Base-by-base conservation (phyloP, 2,113 vertebrate species). In the Festucalex cinctus region DNA sequence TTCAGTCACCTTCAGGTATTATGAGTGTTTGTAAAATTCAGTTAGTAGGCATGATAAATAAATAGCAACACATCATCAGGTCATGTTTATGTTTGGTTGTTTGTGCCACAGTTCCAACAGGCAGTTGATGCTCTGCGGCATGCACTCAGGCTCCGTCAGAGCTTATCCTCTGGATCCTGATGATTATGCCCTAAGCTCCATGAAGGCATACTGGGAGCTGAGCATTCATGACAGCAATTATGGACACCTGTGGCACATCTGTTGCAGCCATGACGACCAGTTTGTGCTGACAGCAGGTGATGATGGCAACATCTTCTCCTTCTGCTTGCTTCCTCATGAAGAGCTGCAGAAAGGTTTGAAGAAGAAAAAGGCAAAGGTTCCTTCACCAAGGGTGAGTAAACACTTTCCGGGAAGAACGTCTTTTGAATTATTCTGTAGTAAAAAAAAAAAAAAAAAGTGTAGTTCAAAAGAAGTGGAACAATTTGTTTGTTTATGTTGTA, bases 251-350 rank as follows among this genome's bases (percentile, higher is more conserved):
- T 85, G 36, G 19, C 87, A 89, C 1, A 77, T 97, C n/a, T 64
- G 69, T 28, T 83, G 84, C 28, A 96, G 96, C 86, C 85, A 93
- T 5, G 94, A 99, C 28, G 89, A 92, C 36, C 79, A 76, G 5
- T 96, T 93, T 81, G 88, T 98, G 36, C 73, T 98, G 76, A 95
- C 94, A 0, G 86, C 77, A 0, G 97, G 94, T 58, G 92, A 88
- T 61, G 97, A 99, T 19, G 91, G 95, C 39, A 99, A 98, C 85
- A 96, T 99, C 83, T 98, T 99, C 82, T 85, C 89, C 53, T 96
- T 95, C 69, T 86, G 77, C 49, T 51, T 96, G 63, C 80, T 88
- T 58, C 89, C 93, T 75, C 81, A 85, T 49, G 91, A 93, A 54
- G 84, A 92, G 51, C 71, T 85, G 22, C 69, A 83, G 20, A 74